phyloP scores from a whole-genome alignment of 2,888 invertebrate genomes.

The Agrilus biguttatus region DNA sequence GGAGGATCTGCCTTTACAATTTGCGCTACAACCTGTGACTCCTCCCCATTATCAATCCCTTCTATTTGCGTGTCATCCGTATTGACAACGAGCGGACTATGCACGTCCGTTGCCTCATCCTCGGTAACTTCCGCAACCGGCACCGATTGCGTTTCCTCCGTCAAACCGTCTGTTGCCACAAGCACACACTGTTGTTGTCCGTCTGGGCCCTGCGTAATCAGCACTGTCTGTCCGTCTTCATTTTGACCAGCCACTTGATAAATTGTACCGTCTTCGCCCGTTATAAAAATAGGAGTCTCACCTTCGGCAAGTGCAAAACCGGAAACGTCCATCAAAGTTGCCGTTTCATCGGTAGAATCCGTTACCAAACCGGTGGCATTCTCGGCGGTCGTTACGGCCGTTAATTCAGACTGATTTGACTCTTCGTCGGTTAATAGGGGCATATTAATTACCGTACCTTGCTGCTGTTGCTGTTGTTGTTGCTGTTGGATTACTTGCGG shows the following conservation, averaged over 20 bases:
- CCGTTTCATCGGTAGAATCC: conserved; percentile 7
- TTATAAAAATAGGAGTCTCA: conserved; percentile 58
- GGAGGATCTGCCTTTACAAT: conserved; percentile 73
- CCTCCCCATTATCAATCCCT: conserved; percentile 36
- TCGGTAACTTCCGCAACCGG: conserved; percentile 24
- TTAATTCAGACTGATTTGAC: conserved; percentile 11
- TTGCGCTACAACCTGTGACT: conserved; percentile 67
- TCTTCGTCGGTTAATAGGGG: conserved; percentile 20
- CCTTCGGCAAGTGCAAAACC: conserved; percentile 19
- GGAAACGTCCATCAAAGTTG: conserved; percentile 9
- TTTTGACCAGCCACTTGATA: conserved; percentile 63
- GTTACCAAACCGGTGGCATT: conserved; percentile 15
- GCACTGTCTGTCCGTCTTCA: conserved; percentile 59
- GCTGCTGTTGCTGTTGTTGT: conserved; percentile 1
- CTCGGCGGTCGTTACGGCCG: conserved; percentile 22
- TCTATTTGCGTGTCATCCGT: conserved; percentile 8
- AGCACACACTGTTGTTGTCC: conserved; percentile 60
- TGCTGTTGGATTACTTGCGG: not conserved
- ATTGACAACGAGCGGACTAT: conserved; percentile 9
- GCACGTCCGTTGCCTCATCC: conserved; percentile 12
- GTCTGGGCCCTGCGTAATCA: conserved; percentile 59
- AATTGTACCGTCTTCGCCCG: conserved; percentile 71
- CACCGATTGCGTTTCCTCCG: conserved; percentile 38
- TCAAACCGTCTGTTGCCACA: conserved; percentile 44
- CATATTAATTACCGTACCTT: conserved; percentile 23